Evolutionary conservation across 2,888 invertebrate genomes (phyloP), one percentile per base, ranked within the genome.

Genomic region (Drosophila villosipedis): DNA sequence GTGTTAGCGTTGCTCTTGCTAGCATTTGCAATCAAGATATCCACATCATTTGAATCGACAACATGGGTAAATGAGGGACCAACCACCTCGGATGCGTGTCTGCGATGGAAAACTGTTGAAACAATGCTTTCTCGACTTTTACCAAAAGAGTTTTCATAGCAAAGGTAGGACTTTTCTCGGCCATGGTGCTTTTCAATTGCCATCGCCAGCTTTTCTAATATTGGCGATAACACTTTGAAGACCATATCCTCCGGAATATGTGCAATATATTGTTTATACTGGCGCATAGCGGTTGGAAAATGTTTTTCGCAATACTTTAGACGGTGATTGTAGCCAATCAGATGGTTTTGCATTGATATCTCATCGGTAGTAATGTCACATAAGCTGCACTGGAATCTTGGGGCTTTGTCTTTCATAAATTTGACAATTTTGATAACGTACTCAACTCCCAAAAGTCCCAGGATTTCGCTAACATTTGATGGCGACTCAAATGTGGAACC

Each of bases 341-440:
- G 94, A 93, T 97, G 97, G 77, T 96, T 96, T 93, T 97, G 94
- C 92, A 97, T 96, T 72, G 96, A 96, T 60, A 96, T 94, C 55
- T 96, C 96, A 91, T 96, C 96, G 43, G 96, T 96, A 73, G 96
- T 95, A 92, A 96, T 96, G 89, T 95, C 95, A 92, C 97, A 97
- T 70, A 97, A 94, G 78, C 96, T 95, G 92, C 97, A 97, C 67
- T 96, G 94, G 93, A 96, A 97, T 72, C 94, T 94, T 2, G 96
- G 96, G 91, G 96, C 95, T 85, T 95, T 94, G 83, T 95, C 95
- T 39, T 94, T 93, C 83, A 95, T 93, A 87, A 95, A 95, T 70
- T 95, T 95, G 22, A 95, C 94, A 81, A 97, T 94, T 93, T 97
- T 97, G 59, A 97, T 93, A 74, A 97, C 94, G 93, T 97, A 97